Conservation (phyloP, 2,797 vertebrate species). For the Notolabrus celidotus region DNA sequence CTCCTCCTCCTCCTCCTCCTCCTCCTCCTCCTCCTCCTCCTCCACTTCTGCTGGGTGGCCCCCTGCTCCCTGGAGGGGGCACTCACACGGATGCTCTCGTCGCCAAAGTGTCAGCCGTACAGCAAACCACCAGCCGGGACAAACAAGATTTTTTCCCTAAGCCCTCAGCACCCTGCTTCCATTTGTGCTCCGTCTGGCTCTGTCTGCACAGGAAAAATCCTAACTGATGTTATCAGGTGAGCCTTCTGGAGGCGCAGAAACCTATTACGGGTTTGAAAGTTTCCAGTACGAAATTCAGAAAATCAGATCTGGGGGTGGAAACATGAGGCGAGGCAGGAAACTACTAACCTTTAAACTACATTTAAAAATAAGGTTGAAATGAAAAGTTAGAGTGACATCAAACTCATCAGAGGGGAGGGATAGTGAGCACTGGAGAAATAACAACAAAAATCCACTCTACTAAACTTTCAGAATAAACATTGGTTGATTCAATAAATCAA, state of each 20-base stretch:
- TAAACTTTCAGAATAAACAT: not conserved
- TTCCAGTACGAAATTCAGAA: conserved; percentile 61
- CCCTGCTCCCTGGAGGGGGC: conserved; percentile 31
- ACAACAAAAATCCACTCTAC: no score
- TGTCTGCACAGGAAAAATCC: conserved; percentile 53
- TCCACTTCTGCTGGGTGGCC: conserved; percentile 33
- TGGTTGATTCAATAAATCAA: not conserved
- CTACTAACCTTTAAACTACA: conserved; percentile 33
- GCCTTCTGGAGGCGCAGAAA: conserved; percentile 58
- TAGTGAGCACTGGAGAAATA: not conserved
- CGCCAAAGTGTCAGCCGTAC: conserved; percentile 38
- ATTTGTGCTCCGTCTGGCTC: conserved; percentile 36
- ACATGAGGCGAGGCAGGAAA: conserved; percentile 45
- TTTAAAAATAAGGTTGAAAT: conserved; percentile 28
- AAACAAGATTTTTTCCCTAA: conserved; percentile 68
- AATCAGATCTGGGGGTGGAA: conserved; percentile 53
- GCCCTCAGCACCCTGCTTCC: conserved; percentile 47
- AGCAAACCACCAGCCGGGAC: conserved; percentile 58
- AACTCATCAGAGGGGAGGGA: conserved; percentile 4
- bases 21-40: conserved; percentile 32
- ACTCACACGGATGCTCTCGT: conserved; percentile 47
- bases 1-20: no score
- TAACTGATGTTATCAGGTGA: conserved; percentile 67
- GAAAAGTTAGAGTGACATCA: not conserved
- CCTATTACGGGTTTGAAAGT: conserved; percentile 62